Percentiles rank a stretch among this genome's conserved stretches.
Conservation (phyloP, 2,888 invertebrate genomes). For the Agrotis clavis region DNA sequence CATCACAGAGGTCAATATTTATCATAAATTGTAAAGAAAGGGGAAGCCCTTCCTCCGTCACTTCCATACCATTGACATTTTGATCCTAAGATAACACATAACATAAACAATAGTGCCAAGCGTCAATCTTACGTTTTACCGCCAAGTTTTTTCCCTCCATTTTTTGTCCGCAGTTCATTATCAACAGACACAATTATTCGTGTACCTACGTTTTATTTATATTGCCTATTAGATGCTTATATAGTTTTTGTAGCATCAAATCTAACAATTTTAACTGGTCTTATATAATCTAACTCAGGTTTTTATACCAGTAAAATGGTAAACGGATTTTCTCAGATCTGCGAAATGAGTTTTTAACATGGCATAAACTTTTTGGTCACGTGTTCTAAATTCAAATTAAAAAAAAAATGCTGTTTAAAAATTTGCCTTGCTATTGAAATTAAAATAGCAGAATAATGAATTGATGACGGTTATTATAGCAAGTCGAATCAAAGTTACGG, state of each 20-base stretch:
- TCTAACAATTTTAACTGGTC: too few species aligned
- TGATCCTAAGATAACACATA: conserved; percentile 41
- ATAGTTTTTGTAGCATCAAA: not conserved
- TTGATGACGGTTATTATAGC: conserved; percentile 13
- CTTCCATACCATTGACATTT: conserved; percentile 23
- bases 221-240: too few species aligned
- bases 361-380: not conserved
- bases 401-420: conserved; percentile 7
- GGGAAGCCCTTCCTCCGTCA: conserved; percentile 51
- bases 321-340: not conserved
- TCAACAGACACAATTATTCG: conserved; percentile 1
- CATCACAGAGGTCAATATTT: not conserved
- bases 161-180: not conserved
- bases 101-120: not conserved
- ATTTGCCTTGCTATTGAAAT: too few species aligned
- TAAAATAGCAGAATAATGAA: not conserved
- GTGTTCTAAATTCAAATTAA: not conserved
- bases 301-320: not conserved
- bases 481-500: conserved; percentile 39
- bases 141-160: not conserved
- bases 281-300: not conserved
- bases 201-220: conserved; percentile 21
- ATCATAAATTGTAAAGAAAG: conserved; percentile 29
- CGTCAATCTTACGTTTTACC: conserved; percentile 5
- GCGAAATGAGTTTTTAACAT: not conserved